Percentiles rank a stretch among this genome's conserved stretches.
Evolutionary conservation across 2,888 invertebrate genomes (phyloP).

Genomic region (Chloroclystis v-ata): DNA sequence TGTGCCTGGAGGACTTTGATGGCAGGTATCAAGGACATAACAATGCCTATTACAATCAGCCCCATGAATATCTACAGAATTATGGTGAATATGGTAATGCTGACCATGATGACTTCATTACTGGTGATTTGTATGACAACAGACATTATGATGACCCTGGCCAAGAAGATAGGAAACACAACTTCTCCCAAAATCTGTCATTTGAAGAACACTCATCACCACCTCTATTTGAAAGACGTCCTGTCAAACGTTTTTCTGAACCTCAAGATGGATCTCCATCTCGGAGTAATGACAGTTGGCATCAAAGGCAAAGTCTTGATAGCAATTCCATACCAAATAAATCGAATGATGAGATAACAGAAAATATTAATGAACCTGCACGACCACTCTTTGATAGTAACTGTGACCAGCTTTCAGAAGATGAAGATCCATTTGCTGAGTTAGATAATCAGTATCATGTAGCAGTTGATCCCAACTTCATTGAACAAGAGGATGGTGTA

Average conservation of each 20-base stretch:
- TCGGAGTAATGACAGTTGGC: slow-evolving; percentile 29
- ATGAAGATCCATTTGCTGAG: slow-evolving; percentile 68
- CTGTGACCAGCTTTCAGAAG: slow-evolving; percentile 54
- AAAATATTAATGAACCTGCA: slow-evolving; percentile 29
- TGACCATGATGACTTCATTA: slow-evolving; percentile 21
- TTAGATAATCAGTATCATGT: slow-evolving; percentile 71
- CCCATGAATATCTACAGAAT: slow-evolving; percentile 31
- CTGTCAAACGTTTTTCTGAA: slow-evolving; percentile 30
- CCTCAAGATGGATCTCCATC: slow-evolving; percentile 25
- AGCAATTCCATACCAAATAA: slow-evolving; percentile 19
- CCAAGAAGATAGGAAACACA: slow-evolving; percentile 11
- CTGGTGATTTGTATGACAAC: slow-evolving; percentile 17
- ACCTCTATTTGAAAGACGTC: slow-evolving; percentile 47
- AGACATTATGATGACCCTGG: background rate
- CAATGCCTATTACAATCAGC: slow-evolving; percentile 30
- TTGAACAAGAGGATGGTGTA: slow-evolving; percentile 46
- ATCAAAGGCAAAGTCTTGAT: slow-evolving; percentile 38
- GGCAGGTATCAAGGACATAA: slow-evolving; percentile 33
- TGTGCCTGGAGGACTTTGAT: slow-evolving; percentile 65
- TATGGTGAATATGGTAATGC: slow-evolving; percentile 30
- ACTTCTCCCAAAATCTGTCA: slow-evolving; percentile 23
- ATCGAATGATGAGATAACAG: slow-evolving; percentile 29
- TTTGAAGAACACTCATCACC: slow-evolving; percentile 27
- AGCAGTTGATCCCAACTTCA: slow-evolving; percentile 65
- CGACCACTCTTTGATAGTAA: slow-evolving; percentile 53